Base-by-base conservation (phyloP, 2,888 invertebrate species). In the Archaeoteleia sp. region DNA sequence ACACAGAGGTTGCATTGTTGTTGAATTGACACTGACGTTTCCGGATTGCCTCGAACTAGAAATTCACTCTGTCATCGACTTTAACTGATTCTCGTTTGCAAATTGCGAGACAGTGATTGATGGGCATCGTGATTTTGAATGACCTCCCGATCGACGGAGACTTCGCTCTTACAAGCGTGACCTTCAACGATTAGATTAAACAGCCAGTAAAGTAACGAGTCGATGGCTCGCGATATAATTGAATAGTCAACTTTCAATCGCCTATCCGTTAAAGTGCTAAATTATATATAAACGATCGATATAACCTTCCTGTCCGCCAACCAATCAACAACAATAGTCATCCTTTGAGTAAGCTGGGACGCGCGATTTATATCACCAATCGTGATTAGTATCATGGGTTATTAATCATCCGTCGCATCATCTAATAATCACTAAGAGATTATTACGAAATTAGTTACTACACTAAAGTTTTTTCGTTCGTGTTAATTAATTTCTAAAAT, bases 71-170 rank as follows among this genome's bases (percentile, higher is more conserved):
- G 62, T 62, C 62, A 62, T 62, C 54, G 49, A 35, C 35, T 42
- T 27, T 57, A 57, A 55, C 43, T 63, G 49, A 63, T 51, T 57
- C 32, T 37, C 42, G 30, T 9, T 63, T 51, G 43, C 42, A 57
- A 63, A 73, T 67, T 54, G 43, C 42, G 51, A 15, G 67, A 72
- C 70, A 67, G 53, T 71, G 75, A 75, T 74, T 70, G 71, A 75
- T 72, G 65, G 61, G 13, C 68, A 55, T 68, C 60, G 69, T 68
- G 57, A 72, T 74, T 72, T 74, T 39, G 60, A 61, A 57, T 67
- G 68, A 55, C 75, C 74, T 75, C 65, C 5, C 51, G 51, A 51
- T 57, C 57, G 51, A 51, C 49, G 30, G 51, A 51, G 25, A 39
- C 46, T 57, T 51, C 20, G 57, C 51, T 35, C 34, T 57, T 49